A percentile compares a stretch with the other conserved stretches of the same genome.
phyloP scores from a whole-genome alignment of 92 coral and sea anemone genomes.

The Palythoa grandiflora region DNA sequence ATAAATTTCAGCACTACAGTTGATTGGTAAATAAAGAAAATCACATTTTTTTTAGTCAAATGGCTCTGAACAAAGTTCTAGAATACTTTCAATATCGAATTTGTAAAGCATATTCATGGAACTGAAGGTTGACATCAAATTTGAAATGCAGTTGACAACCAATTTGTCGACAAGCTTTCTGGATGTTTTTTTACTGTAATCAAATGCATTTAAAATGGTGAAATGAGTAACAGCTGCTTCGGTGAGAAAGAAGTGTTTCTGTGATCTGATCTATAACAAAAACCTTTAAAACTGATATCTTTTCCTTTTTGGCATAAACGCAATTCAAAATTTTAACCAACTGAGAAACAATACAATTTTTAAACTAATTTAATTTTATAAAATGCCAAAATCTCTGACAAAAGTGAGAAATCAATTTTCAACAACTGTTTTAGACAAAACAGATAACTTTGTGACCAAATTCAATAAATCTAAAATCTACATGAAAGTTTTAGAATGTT shows the following conservation, averaged over 20 bases:
- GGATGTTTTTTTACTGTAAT: background rate
- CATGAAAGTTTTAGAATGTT: background rate
- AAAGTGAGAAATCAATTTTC: constrained; percentile 23
- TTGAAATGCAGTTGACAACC: background rate
- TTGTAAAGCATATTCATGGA: background rate
- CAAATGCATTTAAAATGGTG: constrained; percentile 11
- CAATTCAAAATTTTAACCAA: background rate
- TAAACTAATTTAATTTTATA: constrained; percentile 11
- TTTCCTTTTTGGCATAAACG: background rate
- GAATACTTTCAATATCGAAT: background rate
- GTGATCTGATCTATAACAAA: background rate
- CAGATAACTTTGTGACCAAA: constrained; percentile 20
- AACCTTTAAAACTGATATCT: background rate
- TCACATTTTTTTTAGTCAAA: background rate
- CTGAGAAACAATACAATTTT: background rate
- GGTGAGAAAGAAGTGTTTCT: background rate
- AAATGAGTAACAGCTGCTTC: constrained; percentile 29
- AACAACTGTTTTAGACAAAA: constrained; percentile 19
- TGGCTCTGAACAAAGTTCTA: background rate
- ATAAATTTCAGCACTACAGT: background rate
- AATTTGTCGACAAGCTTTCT: constrained; percentile 1
- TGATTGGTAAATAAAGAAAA: background rate
- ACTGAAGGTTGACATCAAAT: background rate
- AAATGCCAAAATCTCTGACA: background rate
- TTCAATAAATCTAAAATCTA: constrained; percentile 31